A percentile compares a stretch with the other conserved stretches of the same genome.
Evolutionary conservation across 2,113 vertebrate genomes (phyloP).

Genomic region (Prolemur simus): DNA sequence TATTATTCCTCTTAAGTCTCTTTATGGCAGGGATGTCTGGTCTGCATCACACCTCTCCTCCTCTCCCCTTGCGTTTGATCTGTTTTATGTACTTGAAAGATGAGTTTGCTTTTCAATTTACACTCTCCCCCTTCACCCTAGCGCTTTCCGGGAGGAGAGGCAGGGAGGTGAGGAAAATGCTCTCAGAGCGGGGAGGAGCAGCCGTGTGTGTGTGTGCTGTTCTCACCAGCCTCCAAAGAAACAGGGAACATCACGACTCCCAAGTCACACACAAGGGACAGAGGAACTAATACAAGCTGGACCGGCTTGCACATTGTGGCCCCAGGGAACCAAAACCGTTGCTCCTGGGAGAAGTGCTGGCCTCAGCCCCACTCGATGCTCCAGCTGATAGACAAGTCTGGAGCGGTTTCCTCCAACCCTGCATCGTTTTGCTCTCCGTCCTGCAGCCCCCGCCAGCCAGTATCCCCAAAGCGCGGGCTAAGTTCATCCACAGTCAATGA

Average conservation of each 20-base stretch:
- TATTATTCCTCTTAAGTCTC: not conserved
- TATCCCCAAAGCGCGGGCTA: not conserved
- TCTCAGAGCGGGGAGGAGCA: not conserved
- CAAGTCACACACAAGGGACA: fast-evolving
- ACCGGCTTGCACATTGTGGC: fast-evolving
- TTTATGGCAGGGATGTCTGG: not conserved
- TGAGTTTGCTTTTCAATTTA: constrained; percentile 23
- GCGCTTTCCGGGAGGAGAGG: not conserved
- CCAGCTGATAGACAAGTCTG: not conserved
- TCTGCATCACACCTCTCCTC: not conserved
- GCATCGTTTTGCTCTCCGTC: not conserved
- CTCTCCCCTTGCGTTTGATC: not conserved
- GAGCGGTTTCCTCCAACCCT: not conserved
- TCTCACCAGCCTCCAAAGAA: not conserved
- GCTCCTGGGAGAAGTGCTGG: fast-evolving
- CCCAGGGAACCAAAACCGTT: fast-evolving
- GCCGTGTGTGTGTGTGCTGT: fast-evolving
- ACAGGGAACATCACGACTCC: not conserved
- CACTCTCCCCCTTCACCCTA: not conserved
- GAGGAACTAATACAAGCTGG: fast-evolving
- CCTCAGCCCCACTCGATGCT: not conserved
- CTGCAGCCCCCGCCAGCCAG: not conserved
- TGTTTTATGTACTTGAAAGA: constrained; percentile 52
- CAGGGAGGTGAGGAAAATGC: not conserved
- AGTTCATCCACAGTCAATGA: not conserved